These are phyloP conservation scores for Umimayanthus chanpuru DNA, from an alignment of 92 coral and sea anemone species.

Conservation along the genomic window DNA sequence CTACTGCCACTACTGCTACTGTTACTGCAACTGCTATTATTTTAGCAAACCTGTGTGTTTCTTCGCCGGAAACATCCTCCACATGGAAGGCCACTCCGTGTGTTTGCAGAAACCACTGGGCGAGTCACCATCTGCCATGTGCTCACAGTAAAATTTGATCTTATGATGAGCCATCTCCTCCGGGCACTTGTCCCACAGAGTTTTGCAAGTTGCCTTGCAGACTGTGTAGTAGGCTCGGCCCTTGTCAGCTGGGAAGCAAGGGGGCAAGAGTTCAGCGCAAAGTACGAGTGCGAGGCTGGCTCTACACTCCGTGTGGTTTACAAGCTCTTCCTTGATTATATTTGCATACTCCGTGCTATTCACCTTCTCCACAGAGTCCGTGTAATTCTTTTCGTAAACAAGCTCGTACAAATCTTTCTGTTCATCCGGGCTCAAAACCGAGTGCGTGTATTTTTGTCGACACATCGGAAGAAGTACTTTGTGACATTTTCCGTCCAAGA, in stretches of 20 bases:
- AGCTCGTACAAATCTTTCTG: not conserved
- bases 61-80: not conserved
- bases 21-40: not conserved
- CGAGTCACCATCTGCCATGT: not conserved
- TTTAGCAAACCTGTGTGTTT: slow-evolving; percentile 4
- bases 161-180: not conserved
- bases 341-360: not conserved
- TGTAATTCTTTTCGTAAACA: slow-evolving; percentile 29
- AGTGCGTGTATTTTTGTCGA: slow-evolving; percentile 9
- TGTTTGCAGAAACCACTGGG: slow-evolving; percentile 27
- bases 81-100: slow-evolving; percentile 8
- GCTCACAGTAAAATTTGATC: not conserved
- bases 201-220: slow-evolving; percentile 11
- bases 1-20: too few relatives aligned
- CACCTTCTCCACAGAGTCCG: not conserved
- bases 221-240: slow-evolving; percentile 20
- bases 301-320: not conserved
- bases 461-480: slow-evolving; percentile 21
- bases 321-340: not conserved
- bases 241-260: slow-evolving; percentile 13
- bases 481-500: slow-evolving; percentile 21
- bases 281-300: not conserved
- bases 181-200: slow-evolving; percentile 4
- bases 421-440: not conserved
- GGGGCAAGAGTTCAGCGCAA: slow-evolving; percentile 10